Base-by-base conservation (phyloP, 2,888 invertebrate species). In the Nomada ruficornis region DNA sequence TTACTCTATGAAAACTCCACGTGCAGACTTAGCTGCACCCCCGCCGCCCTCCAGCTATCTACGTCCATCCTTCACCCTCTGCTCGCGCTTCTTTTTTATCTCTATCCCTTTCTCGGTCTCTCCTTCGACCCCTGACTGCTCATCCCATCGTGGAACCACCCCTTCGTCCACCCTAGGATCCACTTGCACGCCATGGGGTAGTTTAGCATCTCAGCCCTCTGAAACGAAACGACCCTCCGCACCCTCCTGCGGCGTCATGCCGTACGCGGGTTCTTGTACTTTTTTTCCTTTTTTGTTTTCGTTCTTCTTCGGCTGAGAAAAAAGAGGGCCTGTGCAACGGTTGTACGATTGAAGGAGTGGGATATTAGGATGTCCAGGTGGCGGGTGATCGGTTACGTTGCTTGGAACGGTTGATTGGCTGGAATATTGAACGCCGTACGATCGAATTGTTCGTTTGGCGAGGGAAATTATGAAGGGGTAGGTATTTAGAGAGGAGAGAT, bases 131-230 rank as follows among this genome's bases (percentile, higher is more conserved):
- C 84, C 86, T 80, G 83, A 82, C 83, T 77, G 84, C 84, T 86
- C 86, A 85, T 88, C 81, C 89, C 80, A 79, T 83, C 71, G 76
- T 76, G 78, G 72, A 87, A 85, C 85, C 85, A 86, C 90, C 75
- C 88, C 86, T 89, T 20, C 85, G 86, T 85, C 88, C 91, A 89
- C 91, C 92, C 91, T 91, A 88, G 89, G 90, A 90, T 91, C 91
- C 90, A 91, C 90, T 91, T 84, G 91, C 90, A 91, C 90, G 90
- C 91, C 89, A 92, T 91, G 90, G 92, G 91, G 92, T 92, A 92
- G 91, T 92, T 92, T 92, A 91, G 92, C 91, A 91, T 93, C 91
- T 91, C 89, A 72, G 88, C 84, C 85, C 87, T 85, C 79, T 70
- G 57, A 73, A 85, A 84, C 73, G 70, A 73, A 75, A 54, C 71